These are phyloP conservation scores for Styela clava DNA, from an alignment of 23 tunicate genomes.

Conservation along the genomic window DNA sequence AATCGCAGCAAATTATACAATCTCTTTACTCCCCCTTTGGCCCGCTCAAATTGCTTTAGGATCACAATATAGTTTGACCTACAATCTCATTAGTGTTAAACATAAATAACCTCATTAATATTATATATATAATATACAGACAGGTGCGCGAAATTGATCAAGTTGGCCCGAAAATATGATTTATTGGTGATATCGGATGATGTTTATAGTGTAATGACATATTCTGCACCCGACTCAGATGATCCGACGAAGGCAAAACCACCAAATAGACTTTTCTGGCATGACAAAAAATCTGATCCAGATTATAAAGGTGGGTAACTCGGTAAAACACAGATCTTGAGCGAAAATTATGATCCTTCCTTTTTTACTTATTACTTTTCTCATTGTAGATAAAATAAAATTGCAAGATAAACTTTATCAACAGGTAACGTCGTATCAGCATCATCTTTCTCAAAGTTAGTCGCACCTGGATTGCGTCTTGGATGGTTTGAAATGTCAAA, in stretches of 20 bases:
- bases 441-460: conserved; percentile 56
- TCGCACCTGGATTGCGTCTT: conserved; percentile 69
- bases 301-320: conserved; percentile 71
- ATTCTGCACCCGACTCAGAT: neutral
- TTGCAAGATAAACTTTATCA: too few relatives aligned
- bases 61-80: too few relatives aligned
- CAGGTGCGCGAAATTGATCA: conserved; percentile 39
- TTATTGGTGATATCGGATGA: conserved; percentile 70
- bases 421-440: conserved; percentile 73
- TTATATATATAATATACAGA: too few relatives aligned
- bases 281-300: conserved; percentile 49
- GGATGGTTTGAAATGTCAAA: conserved; percentile 81
- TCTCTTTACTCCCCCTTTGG: too few relatives aligned
- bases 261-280: conserved; percentile 54
- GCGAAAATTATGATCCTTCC: too few relatives aligned
- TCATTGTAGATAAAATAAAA: too few relatives aligned
- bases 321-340: too few relatives aligned
- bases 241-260: conserved; percentile 41
- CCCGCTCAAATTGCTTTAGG: too few relatives aligned
- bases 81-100: too few relatives aligned
- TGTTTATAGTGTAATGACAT: conserved; percentile 57
- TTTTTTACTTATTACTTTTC: too few relatives aligned
- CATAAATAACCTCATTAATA: too few relatives aligned
- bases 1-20: too few relatives aligned
- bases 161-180: conserved; percentile 68